Evolutionary conservation across 2,113 vertebrate species (phyloP).

Genomic region (Fregetta grallaria): DNA sequence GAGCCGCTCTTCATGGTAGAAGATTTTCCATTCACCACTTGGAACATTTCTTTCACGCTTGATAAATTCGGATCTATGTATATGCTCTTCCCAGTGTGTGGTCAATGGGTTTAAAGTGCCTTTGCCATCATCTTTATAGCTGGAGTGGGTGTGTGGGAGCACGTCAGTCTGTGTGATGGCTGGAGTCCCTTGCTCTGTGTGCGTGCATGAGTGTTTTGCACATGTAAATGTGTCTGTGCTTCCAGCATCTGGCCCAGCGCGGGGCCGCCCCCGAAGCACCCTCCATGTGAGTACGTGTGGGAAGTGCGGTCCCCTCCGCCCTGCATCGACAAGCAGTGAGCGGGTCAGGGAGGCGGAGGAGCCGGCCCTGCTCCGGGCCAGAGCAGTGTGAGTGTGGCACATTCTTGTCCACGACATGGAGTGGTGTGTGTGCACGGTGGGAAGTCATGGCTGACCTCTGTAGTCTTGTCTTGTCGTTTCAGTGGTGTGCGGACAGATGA

Average conservation of each 20-base stretch:
- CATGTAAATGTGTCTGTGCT: neutral
- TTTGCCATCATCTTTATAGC: slow-evolving; percentile 24
- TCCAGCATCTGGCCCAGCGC: neutral
- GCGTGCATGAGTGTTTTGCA: neutral
- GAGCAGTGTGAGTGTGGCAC: fast-evolving
- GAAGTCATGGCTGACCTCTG: slow-evolving; percentile 63
- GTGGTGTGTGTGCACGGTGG: slow-evolving; percentile 35
- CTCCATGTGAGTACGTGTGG: neutral
- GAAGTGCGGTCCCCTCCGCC: neutral
- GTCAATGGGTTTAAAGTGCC: slow-evolving; percentile 43
- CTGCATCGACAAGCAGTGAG: slow-evolving; percentile 12
- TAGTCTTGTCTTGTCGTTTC: slow-evolving; percentile 80
- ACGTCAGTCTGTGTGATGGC: neutral
- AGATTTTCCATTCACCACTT: slow-evolving; percentile 40
- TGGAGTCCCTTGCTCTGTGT: neutral
- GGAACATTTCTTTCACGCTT: slow-evolving; percentile 32
- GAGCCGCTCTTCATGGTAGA: slow-evolving; percentile 44
- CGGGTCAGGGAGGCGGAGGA: neutral
- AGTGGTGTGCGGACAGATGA: slow-evolving; percentile 86
- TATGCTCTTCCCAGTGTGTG: neutral
- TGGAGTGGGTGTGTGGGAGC: neutral
- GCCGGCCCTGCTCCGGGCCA: neutral
- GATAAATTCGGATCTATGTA: neutral
- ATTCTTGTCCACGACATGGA: neutral
- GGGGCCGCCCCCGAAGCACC: neutral